Evolutionary conservation across 2,888 invertebrate genomes (phyloP).

Genomic region (Teinopalpus imperialis): DNA sequence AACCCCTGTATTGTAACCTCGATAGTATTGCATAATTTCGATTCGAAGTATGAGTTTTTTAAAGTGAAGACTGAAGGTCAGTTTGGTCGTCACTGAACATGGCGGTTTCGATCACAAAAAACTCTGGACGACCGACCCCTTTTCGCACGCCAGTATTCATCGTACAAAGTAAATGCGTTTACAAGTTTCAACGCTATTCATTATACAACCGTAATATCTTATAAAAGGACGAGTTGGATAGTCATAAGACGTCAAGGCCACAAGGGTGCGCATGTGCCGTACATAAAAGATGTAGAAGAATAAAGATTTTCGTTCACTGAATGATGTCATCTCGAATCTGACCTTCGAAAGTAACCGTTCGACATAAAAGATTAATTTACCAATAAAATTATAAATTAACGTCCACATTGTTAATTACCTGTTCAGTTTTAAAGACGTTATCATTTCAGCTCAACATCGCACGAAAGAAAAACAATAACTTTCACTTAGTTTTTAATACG

Average conservation of each 20-base stretch:
- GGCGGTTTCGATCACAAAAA: no score
- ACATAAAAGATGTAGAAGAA: conserved; percentile 54
- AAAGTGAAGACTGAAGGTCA: no score
- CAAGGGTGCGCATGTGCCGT: conserved; percentile 67
- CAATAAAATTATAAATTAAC: neutral
- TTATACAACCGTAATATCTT: conserved; percentile 1
- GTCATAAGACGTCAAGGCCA: conserved; percentile 66
- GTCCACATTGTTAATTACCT: neutral
- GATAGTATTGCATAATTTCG: no score
- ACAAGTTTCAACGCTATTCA: neutral
- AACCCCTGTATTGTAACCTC: no score
- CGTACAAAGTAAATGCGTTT: neutral
- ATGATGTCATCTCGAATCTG: conserved; percentile 25
- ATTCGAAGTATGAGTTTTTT: no score
- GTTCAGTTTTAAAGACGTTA: no score
- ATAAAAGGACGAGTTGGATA: conserved; percentile 34
- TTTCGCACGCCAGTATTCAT: conserved; percentile 5
- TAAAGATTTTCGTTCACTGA: conserved; percentile 48
- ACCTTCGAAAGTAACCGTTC: conserved; percentile 1
- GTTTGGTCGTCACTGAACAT: no score
- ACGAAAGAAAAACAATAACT: conserved; percentile 5
- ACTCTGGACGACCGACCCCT: neutral
- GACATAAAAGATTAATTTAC: neutral
- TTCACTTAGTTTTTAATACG: conserved; percentile 10
- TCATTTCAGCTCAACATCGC: no score